phyloP scores from a whole-genome alignment of 2,797 vertebrate genomes.

The Chelon auratus region DNA sequence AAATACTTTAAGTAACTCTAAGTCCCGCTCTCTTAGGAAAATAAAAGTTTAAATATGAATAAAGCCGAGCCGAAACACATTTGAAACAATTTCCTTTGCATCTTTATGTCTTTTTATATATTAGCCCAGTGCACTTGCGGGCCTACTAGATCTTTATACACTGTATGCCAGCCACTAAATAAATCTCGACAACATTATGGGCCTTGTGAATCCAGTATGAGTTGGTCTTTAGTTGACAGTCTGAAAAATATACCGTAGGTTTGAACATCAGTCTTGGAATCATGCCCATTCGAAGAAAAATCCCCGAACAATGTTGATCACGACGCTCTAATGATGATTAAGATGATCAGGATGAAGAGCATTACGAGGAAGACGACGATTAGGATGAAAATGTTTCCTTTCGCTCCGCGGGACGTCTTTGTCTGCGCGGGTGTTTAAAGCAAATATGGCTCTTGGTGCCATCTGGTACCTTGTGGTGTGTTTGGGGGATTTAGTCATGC shows the following conservation, averaged over 20 bases:
- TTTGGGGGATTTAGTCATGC: conserved; percentile 59
- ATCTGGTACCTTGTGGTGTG: conserved; percentile 63
- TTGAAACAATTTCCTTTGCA: neutral
- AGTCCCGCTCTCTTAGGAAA: too few species aligned
- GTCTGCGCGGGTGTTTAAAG: conserved; percentile 49
- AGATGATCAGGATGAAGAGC: conserved; percentile 31
- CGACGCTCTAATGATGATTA: conserved; percentile 53
- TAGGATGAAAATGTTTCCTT: conserved; percentile 21
- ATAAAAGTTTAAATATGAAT: too few species aligned
- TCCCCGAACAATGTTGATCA: conserved; percentile 34
- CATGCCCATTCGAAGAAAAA: conserved; percentile 10
- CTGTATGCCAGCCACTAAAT: neutral
- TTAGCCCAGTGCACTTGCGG: neutral
- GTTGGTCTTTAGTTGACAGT: neutral
- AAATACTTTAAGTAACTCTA: too few species aligned
- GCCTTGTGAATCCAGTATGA: neutral
- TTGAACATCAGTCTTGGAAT: neutral
- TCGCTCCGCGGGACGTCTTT: conserved; percentile 41
- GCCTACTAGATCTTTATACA: neutral
- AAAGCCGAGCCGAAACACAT: neutral
- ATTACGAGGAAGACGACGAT: conserved; percentile 34
- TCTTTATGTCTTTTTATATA: neutral
- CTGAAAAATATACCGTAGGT: neutral
- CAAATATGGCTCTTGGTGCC: conserved; percentile 53
- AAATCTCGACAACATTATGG: too few species aligned